Evolutionary conservation across 2,797 vertebrate genomes (phyloP).

Genomic region (Intellagama lesueurii): DNA sequence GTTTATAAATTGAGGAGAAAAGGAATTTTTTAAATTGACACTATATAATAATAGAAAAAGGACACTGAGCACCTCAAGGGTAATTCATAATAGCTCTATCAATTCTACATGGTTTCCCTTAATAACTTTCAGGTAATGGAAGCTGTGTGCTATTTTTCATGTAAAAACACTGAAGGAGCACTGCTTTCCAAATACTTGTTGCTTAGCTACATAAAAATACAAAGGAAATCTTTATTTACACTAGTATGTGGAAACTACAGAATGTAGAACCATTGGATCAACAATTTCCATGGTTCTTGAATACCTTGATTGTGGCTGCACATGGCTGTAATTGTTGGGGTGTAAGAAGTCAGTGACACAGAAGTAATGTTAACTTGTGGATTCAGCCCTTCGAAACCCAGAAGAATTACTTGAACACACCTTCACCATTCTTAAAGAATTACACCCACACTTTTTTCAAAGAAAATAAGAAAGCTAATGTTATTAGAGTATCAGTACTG

Average conservation of each 20-base stretch:
- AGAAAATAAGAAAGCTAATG: no score
- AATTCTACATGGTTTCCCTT: conserved; percentile 32
- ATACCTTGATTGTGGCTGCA: neutral
- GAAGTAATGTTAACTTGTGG: no score
- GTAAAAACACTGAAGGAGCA: conserved; percentile 7
- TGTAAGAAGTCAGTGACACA: no score
- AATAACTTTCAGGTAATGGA: conserved; percentile 20
- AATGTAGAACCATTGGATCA: no score
- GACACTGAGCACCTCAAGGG: conserved; percentile 8
- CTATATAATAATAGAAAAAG: neutral
- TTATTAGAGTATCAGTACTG: no score
- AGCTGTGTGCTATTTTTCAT: conserved; percentile 3
- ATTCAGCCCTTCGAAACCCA: no score
- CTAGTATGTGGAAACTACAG: neutral
- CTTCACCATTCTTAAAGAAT: no score
- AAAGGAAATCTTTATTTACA: conserved; percentile 5
- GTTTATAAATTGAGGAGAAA: conserved; percentile 40
- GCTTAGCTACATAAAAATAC: neutral
- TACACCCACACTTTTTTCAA: no score
- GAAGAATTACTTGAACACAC: no score
- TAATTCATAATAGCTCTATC: neutral
- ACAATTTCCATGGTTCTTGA: neutral
- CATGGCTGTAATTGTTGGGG: neutral
- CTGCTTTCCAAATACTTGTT: neutral
- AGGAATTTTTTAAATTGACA: neutral